These are phyloP conservation scores for Dicycla oo DNA, from an alignment of 2,888 invertebrate genomes.

Conservation along the genomic window DNA sequence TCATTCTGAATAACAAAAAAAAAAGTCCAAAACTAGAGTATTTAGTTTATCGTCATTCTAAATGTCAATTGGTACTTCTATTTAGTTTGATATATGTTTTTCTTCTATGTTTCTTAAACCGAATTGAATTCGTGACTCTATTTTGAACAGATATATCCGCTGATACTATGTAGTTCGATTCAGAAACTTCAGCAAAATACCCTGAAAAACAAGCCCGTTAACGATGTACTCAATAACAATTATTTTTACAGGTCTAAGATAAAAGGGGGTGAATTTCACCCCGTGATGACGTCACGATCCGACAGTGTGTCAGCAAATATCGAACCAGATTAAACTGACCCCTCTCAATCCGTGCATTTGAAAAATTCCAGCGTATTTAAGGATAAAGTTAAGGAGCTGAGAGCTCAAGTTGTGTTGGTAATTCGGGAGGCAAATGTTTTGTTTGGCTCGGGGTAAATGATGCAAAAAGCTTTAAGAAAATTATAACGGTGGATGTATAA, in stretches of 20 bases:
- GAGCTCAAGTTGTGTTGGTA: constrained; percentile 66
- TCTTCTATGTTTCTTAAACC: background rate
- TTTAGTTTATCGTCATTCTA: background rate
- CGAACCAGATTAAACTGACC: constrained; percentile 69
- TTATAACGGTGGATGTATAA: constrained; percentile 62
- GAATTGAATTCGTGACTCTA: background rate
- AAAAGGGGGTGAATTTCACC: constrained; percentile 55
- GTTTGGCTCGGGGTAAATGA: constrained; percentile 78
- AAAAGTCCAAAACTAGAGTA: background rate
- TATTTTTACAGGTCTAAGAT: constrained; percentile 65
- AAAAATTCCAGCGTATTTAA: constrained; percentile 37
- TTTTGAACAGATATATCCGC: background rate
- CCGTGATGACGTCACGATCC: constrained; percentile 69
- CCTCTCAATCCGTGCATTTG: constrained; percentile 37
- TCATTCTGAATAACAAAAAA: background rate
- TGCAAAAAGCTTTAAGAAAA: constrained; percentile 79
- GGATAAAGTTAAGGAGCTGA: constrained; percentile 57
- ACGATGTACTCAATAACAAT: constrained; percentile 50
- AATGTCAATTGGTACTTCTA: background rate
- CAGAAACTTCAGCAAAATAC: constrained; percentile 8
- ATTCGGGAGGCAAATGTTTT: constrained; percentile 67
- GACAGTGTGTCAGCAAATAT: constrained; percentile 66
- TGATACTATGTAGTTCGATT: background rate
- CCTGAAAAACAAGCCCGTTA: constrained; percentile 58
- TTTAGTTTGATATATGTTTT: background rate